Conservation (phyloP, 2,888 invertebrate species). For the Drosophila flavopinicola region DNA sequence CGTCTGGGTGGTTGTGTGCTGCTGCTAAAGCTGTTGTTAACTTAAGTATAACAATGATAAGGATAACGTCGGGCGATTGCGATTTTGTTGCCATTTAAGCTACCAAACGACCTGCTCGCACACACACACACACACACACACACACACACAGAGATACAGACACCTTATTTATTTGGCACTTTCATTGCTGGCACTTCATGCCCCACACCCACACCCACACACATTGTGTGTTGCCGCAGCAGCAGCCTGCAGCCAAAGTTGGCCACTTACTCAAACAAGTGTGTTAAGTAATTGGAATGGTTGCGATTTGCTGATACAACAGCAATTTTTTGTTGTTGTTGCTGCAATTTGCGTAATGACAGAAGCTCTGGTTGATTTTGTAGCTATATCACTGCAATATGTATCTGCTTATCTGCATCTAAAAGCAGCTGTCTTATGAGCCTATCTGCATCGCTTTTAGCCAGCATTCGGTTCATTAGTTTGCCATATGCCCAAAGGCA, state of each 20-base stretch:
- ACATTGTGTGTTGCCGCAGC: background rate
- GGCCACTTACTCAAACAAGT: slow-evolving; percentile 65
- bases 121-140: slow-evolving; percentile 2
- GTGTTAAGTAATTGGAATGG: slow-evolving; percentile 73
- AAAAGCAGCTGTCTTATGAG: slow-evolving; percentile 35
- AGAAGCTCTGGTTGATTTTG: background rate
- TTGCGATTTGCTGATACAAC: slow-evolving; percentile 42
- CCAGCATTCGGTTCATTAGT: slow-evolving; percentile 50
- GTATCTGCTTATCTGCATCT: slow-evolving; percentile 13
- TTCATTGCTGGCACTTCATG: slow-evolving; percentile 50
- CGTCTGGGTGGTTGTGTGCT: slow-evolving; percentile 32
- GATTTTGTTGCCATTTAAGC: slow-evolving; percentile 62
- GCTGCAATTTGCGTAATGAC: slow-evolving; percentile 38
- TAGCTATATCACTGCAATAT: background rate
- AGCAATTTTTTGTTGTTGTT: slow-evolving; percentile 6
- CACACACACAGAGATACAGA: slow-evolving; percentile 26
- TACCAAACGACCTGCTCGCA: slow-evolving; percentile 30
- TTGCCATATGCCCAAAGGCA: slow-evolving; percentile 45
- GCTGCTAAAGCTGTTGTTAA: slow-evolving; percentile 78
- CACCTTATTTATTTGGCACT: slow-evolving; percentile 70
- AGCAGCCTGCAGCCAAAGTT: slow-evolving; percentile 16
- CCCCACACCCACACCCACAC: slow-evolving; percentile 6
- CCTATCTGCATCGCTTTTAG: slow-evolving; percentile 34
- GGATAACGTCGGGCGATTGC: slow-evolving; percentile 73
- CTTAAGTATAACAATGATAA: slow-evolving; percentile 81